Evolutionary conservation across 2,797 vertebrate genomes (phyloP), one percentile per base, ranked within the genome.

Genomic region (Apodemus agrarius): DNA sequence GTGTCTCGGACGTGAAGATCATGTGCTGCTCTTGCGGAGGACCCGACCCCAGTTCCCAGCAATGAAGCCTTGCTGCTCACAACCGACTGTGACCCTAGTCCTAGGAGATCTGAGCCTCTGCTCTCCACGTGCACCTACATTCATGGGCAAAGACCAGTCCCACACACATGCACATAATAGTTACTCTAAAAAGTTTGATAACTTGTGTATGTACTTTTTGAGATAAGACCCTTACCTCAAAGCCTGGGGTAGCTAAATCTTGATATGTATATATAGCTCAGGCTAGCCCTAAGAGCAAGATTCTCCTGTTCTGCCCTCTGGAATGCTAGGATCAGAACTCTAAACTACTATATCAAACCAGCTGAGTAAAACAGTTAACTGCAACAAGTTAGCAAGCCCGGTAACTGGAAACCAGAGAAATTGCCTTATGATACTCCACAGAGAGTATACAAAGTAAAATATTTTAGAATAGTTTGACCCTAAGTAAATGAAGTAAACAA

Each of bases 391-490:
- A 96, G 54, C 88, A 94, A 81, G 37, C 69, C 9, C 61, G 37
- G 13, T 90, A 96, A 89, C 57, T 54, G 81, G 34, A 94, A 93
- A 89, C 87, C 3, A 88, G 83, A 96, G 83, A 49, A 78, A 91
- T 67, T 12, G 67, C 19, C 87, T 75, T 29, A n/a, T 1, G 40
- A 90, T 24, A 59, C 79, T 96, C 76, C 29, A 52, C 19, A 80
- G 52, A 76, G 57, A 90, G 1, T 40, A 85, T 61, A 65, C 21
- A 37, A 90, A 94, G 24, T 52, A 90, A 95, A 96, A 63, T 54
- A 34, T 83, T 95, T 65, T 95, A 34, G 43, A 82, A 49, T 86
- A 91, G 82, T 95, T 74, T 80, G 59, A 95, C 54, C 49, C 34
- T 6, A 84, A 24, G 86, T 75, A 90, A 97, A 78, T 21, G 10